Base-by-base conservation (phyloP, 2,888 invertebrate genomes). In the Crocallis elinguaria region DNA sequence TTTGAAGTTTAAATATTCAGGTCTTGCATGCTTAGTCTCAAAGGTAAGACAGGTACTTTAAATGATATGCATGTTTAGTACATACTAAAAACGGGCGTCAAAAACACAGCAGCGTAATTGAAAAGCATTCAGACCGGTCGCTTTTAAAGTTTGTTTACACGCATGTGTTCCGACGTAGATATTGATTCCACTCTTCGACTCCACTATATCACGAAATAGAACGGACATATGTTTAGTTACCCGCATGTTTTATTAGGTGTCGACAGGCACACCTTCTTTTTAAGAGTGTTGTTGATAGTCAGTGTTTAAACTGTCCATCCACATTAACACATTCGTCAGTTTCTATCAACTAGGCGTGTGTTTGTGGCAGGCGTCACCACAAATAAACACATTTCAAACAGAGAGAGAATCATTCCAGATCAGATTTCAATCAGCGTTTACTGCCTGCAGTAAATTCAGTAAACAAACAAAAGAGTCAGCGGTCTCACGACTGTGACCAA, bases 201-300 rank as follows among this genome's bases (percentile, higher is more conserved):
- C n/a, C n/a, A 46, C 42, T 48, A 53, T 17, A 53, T 48, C 53
- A 37, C 41, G 14, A 19, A 14, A 30, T 37, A 48, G 21, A 4
- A 13, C 42, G 30, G 42, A 46, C 37, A 27, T 16, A 23, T 53
- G 52, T 53, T 53, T 53, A 23, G 27, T 45, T 52, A 35, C 35
- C 9, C 37, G 13, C 53, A 14, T 48, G 42, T 30, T 53, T 53
- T 48, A 53, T 48, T 42, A 43, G 19, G 30, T 21, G 53, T 43
- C 23, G 42, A 53, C 30, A 48, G 46, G 33, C n/a, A 41, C 36
- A 16, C 35, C 30, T 30, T 48, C 46, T 37, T 48, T 37, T 48
- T 23, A 21, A 8, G 29, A 42, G 37, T 17, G 21, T 17, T 42
- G 53, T 48, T 42, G 53, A 48, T 33, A 9, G 53, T 8, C 27